phyloP scores from a whole-genome alignment of 2,113 vertebrate species.

The Sinocyclocheilus anophthalmus region DNA sequence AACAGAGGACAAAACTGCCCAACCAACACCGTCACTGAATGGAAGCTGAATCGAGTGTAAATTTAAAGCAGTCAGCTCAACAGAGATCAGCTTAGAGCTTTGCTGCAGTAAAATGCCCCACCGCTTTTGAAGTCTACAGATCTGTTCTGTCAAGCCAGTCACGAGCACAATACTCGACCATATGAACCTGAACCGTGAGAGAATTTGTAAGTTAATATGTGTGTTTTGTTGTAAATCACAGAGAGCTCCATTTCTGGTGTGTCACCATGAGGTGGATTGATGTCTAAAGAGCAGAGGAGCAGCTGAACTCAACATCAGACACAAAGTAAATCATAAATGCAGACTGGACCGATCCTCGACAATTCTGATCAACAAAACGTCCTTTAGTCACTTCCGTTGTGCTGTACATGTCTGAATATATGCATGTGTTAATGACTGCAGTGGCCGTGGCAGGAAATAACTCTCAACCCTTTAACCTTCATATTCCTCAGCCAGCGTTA shows the following conservation, averaged over 20 bases:
- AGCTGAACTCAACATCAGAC: constrained; percentile 1
- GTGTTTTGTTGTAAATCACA: constrained; percentile 41
- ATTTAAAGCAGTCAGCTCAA: background rate
- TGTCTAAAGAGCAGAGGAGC: constrained; percentile 32
- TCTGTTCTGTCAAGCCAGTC: background rate
- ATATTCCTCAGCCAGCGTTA: constrained; percentile 48
- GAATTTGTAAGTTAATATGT: constrained; percentile 23
- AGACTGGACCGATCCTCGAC: background rate
- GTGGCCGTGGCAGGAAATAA: constrained; percentile 40
- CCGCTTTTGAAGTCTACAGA: background rate
- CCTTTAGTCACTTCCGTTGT: background rate
- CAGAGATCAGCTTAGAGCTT: background rate
- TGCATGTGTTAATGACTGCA: constrained; percentile 1
- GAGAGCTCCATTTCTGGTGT: constrained; percentile 48
- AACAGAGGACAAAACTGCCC: background rate
- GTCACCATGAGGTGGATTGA: constrained; percentile 47
- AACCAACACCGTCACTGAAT: background rate
- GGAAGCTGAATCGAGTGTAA: background rate
- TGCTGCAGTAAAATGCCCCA: background rate
- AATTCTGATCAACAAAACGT: constrained; percentile 6
- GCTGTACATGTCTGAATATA: background rate
- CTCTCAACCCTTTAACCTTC: constrained; percentile 59
- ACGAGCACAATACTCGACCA: background rate
- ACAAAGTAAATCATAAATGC: background rate
- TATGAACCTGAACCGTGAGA: background rate